phyloP scores from a whole-genome alignment of 2,888 invertebrate species.

The Drosophila nr. perissopoda region DNA sequence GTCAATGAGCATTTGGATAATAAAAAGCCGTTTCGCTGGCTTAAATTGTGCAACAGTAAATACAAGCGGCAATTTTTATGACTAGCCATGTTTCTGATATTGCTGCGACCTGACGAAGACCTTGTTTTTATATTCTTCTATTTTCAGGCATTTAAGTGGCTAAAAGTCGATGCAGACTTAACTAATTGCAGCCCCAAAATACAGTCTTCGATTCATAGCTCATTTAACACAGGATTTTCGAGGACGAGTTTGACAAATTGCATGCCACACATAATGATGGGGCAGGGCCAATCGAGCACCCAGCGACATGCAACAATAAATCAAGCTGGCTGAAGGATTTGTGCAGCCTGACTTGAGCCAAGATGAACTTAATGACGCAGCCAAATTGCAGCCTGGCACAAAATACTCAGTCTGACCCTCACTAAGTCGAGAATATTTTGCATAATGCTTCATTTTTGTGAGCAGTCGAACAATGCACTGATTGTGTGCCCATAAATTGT shows the following conservation, averaged over 20 bases:
- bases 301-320: slow-evolving; percentile 39
- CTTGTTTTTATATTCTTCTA: slow-evolving; percentile 7
- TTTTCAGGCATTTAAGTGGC: slow-evolving; percentile 4
- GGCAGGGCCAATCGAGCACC: slow-evolving; percentile 23
- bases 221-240: slow-evolving; percentile 30
- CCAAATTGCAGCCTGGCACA: slow-evolving; percentile 32
- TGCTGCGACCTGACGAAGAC: slow-evolving; percentile 6
- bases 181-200: slow-evolving; percentile 36
- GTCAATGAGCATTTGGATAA: slow-evolving; percentile 46
- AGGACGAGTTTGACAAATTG: slow-evolving; percentile 50
- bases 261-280: slow-evolving; percentile 38
- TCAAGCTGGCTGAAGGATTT: slow-evolving; percentile 30
- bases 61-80: slow-evolving; percentile 21
- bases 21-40: slow-evolving; percentile 26
- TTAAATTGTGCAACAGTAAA: slow-evolving; percentile 41
- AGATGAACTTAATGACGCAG: slow-evolving; percentile 43
- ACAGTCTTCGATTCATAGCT: slow-evolving; percentile 18
- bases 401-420: background rate
- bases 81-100: slow-evolving; percentile 4
- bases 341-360: slow-evolving; percentile 28
- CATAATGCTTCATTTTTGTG: slow-evolving; percentile 28
- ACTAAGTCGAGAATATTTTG: slow-evolving; percentile 19
- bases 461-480: slow-evolving; percentile 26
- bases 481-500: slow-evolving; percentile 27
- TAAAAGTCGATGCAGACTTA: background rate